These are phyloP conservation scores for Aphidius gifuensis DNA, from an alignment of 1,140 invertebrate species.

Conservation along the genomic window DNA sequence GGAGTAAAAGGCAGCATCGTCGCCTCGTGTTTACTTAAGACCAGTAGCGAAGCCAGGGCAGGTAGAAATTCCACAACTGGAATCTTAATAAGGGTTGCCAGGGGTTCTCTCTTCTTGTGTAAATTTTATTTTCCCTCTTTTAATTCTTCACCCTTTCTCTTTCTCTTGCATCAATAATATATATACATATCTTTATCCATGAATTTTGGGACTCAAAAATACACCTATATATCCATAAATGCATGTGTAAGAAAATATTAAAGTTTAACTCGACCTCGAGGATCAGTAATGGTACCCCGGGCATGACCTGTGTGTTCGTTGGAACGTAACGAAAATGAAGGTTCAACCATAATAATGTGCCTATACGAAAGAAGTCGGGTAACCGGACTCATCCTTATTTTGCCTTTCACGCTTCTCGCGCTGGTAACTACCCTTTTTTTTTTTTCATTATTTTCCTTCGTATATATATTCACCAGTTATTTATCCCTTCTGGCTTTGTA, in stretches of 20 bases:
- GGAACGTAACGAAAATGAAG: slow-evolving; percentile 15
- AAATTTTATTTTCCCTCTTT: slow-evolving; percentile 7
- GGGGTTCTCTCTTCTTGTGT: slow-evolving; percentile 40
- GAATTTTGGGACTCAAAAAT: no score
- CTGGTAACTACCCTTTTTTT: slow-evolving; percentile 1
- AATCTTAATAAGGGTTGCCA: slow-evolving; percentile 56
- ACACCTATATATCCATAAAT: no score
- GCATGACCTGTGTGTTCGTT: slow-evolving; percentile 13
- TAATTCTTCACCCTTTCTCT: slow-evolving; percentile 1
- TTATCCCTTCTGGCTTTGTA: no score
- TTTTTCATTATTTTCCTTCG: no score
- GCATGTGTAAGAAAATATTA: no score
- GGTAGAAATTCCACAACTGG: slow-evolving; percentile 54
- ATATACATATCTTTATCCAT: no score
- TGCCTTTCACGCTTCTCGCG: slow-evolving; percentile 12
- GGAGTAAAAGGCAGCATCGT: slow-evolving; percentile 4
- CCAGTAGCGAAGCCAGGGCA: slow-evolving; percentile 52
- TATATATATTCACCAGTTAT: no score
- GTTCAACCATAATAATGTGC: slow-evolving; percentile 13
- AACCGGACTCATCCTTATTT: neutral
- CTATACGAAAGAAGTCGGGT: no score
- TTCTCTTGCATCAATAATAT: neutral
- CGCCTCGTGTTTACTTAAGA: slow-evolving; percentile 52
- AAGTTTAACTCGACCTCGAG: neutral
- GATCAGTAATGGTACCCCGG: slow-evolving; percentile 5